Conservation (phyloP, 2,797 vertebrate genomes). For the Acanthopagrus latus region DNA sequence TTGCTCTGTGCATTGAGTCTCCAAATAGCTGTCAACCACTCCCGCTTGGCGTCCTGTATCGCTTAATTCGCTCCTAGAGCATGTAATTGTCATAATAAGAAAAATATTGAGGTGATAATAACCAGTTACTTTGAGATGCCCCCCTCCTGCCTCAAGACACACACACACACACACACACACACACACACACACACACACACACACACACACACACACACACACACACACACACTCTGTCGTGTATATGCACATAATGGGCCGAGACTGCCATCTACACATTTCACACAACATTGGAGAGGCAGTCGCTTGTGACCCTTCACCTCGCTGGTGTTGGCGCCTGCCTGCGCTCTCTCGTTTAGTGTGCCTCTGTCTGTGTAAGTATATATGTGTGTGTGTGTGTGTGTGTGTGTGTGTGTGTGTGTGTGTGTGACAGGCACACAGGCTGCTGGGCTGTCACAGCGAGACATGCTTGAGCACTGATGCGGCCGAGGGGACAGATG, state of each 20-base stretch:
- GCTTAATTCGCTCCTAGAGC: constrained; percentile 89
- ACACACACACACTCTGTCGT: constrained; percentile 13
- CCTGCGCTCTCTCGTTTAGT: constrained; percentile 57
- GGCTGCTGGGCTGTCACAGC: constrained; percentile 76
- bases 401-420: constrained; percentile 55
- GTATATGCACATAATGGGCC: constrained; percentile 66
- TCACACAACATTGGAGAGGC: constrained; percentile 83
- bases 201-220: constrained; percentile 32
- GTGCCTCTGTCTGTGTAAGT: constrained; percentile 54
- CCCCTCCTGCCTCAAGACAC: constrained; percentile 59
- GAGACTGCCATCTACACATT: constrained; percentile 76
- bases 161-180: constrained; percentile 34
- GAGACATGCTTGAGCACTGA: constrained; percentile 81
- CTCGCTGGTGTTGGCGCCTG: constrained; percentile 70
- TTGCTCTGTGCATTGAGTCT: constrained; percentile 90
- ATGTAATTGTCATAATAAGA: constrained; percentile 92
- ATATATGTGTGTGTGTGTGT: constrained; percentile 50
- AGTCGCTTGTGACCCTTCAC: constrained; percentile 82
- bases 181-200: constrained; percentile 24
- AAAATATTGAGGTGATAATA: constrained; percentile 91
- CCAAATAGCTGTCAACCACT: constrained; percentile 90
- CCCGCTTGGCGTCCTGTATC: constrained; percentile 87
- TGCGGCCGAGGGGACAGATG: constrained; percentile 76
- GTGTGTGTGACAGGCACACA: constrained; percentile 56
- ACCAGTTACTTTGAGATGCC: constrained; percentile 86